Percentiles rank a stretch among this genome's conserved stretches.
phyloP scores from a whole-genome alignment of 30 jellyfish, hydroid and myxozoan genomes.

The Turritopsis rubra region DNA sequence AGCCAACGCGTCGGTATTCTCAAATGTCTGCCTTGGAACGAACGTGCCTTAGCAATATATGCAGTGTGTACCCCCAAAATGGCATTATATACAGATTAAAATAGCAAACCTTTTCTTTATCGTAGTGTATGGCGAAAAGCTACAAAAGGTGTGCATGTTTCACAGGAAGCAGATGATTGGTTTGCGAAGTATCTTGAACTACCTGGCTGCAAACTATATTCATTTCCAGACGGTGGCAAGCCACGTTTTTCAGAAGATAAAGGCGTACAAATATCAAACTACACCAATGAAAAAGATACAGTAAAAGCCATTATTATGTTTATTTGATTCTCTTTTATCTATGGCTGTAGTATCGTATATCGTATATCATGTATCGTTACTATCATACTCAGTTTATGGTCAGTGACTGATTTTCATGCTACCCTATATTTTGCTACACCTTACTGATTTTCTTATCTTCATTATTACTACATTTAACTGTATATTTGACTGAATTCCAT shows the following conservation, averaged over 20 bases:
- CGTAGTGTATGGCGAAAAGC: not conserved
- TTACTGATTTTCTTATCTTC: not conserved
- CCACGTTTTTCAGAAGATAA: slow-evolving; percentile 15
- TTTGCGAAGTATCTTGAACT: slow-evolving; percentile 8
- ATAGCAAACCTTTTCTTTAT: not conserved
- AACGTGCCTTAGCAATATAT: too few species aligned
- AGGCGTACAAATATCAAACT: not conserved
- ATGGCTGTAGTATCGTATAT: too few species aligned
- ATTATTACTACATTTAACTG: not conserved
- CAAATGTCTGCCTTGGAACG: too few species aligned
- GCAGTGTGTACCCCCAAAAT: too few species aligned
- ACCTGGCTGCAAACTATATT: slow-evolving; percentile 20
- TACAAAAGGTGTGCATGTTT: slow-evolving; percentile 29
- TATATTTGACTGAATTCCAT: too few species aligned
- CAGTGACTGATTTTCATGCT: too few species aligned
- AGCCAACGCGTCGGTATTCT: too few species aligned
- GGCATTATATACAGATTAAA: too few species aligned
- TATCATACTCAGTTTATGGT: too few species aligned
- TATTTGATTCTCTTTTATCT: too few species aligned
- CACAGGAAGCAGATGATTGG: slow-evolving; percentile 38
- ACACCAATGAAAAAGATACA: slow-evolving; percentile 10
- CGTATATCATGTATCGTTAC: too few species aligned
- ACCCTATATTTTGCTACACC: too few species aligned
- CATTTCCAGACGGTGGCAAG: slow-evolving; percentile 16
- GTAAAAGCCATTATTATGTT: not conserved